Percentiles rank a stretch among this genome's conserved stretches.
phyloP scores from a whole-genome alignment of 2,113 vertebrate genomes.

The Proterorhinus semilunaris region DNA sequence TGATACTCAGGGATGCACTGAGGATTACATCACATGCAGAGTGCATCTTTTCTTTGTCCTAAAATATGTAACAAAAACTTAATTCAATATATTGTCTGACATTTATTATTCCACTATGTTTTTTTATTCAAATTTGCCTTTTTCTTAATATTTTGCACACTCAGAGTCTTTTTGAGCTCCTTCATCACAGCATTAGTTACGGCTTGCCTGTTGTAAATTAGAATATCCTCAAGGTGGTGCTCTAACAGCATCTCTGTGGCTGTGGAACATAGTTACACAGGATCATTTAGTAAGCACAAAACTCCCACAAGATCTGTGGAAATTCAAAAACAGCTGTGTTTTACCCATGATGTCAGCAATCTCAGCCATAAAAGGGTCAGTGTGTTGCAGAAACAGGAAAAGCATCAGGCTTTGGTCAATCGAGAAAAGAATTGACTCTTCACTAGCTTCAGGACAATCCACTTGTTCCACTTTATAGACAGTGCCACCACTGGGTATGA shows the following conservation, averaged over 20 bases:
- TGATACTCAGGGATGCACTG: slow-evolving; percentile 63
- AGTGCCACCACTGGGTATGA: slow-evolving; percentile 57
- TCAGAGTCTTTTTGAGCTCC: slow-evolving; percentile 61
- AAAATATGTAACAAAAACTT: slow-evolving; percentile 11
- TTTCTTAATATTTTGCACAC: slow-evolving; percentile 46
- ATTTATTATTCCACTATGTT: neutral
- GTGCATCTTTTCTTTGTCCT: slow-evolving; percentile 65
- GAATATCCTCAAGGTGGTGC: slow-evolving; percentile 71
- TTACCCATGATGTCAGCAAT: slow-evolving; percentile 71
- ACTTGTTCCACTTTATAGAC: slow-evolving; percentile 67
- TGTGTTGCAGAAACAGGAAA: slow-evolving; percentile 78
- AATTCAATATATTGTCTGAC: neutral
- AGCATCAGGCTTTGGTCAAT: slow-evolving; percentile 74
- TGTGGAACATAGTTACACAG: slow-evolving; percentile 21
- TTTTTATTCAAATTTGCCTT: slow-evolving; percentile 47
- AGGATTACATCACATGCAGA: slow-evolving; percentile 67
- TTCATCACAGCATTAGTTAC: slow-evolving; percentile 58
- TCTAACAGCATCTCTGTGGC: slow-evolving; percentile 69
- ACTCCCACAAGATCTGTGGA: neutral
- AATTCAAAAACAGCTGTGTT: slow-evolving; percentile 7
- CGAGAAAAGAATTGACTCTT: slow-evolving; percentile 22
- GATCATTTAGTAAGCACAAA: neutral
- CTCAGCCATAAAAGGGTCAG: slow-evolving; percentile 71
- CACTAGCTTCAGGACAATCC: slow-evolving; percentile 13
- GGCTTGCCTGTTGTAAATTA: slow-evolving; percentile 66